Percentiles rank a stretch among this genome's conserved stretches.
Evolutionary conservation across 2,113 vertebrate species (phyloP).

Genomic region (Raphicerus campestris): DNA sequence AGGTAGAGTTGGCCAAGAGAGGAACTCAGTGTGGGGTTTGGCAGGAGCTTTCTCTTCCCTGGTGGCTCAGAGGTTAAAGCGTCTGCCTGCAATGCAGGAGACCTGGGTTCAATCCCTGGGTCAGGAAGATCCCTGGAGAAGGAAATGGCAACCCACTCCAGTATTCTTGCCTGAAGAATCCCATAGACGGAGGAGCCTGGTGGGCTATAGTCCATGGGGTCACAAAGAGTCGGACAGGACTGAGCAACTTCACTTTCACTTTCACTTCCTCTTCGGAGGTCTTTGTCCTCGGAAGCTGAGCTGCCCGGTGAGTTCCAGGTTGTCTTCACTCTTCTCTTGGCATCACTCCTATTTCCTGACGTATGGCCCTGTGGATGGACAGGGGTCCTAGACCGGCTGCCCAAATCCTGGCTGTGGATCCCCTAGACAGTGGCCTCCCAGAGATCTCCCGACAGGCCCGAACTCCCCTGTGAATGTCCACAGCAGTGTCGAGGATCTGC

Average conservation of each 20-base stretch:
- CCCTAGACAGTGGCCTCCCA: neutral
- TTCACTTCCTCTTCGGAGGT: neutral
- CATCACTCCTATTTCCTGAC: neutral
- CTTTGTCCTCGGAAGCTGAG: neutral
- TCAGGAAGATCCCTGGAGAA: too few relatives aligned
- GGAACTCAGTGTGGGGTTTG: neutral
- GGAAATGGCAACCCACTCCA: too few relatives aligned
- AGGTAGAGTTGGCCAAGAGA: neutral
- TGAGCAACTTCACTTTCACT: too few relatives aligned
- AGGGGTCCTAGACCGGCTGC: neutral
- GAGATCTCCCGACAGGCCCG: fast-evolving
- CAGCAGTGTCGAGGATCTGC: neutral
- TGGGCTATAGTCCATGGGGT: too few relatives aligned
- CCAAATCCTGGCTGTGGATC: neutral
- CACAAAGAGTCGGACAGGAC: too few relatives aligned
- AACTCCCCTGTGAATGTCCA: neutral
- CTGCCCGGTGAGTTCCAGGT: neutral
- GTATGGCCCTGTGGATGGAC: neutral
- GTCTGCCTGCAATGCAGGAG: too few relatives aligned
- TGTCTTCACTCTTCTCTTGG: neutral
- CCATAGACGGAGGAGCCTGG: too few relatives aligned
- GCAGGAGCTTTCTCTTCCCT: neutral
- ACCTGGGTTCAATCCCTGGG: too few relatives aligned
- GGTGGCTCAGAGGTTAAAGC: too few relatives aligned
- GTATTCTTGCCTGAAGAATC: too few relatives aligned